Evolutionary conservation across 2,113 vertebrate species (phyloP), one percentile per base, ranked within the genome.

Genomic region (Coregonus clupeaformis): DNA sequence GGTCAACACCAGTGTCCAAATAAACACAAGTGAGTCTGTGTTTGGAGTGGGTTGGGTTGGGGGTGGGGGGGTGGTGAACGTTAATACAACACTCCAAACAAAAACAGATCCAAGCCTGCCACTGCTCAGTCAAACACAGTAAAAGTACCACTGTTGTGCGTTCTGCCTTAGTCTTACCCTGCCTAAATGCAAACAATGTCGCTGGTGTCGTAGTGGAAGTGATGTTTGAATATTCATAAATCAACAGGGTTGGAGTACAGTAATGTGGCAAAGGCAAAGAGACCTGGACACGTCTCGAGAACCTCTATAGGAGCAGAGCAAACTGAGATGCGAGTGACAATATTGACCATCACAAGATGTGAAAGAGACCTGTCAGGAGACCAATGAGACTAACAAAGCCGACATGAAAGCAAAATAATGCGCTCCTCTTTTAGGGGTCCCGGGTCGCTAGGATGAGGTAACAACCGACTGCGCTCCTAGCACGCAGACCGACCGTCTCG

Each of bases 1-100:
- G 89, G 87, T 92, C 83, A 71, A 79, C 80, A 75, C 75, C 71
- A 47, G 80, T 88, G 83, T 91, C 85, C 85, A 91, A 92, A 92
- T 90, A 92, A 92, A 91, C 88, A 86, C 80, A 25, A 74, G 79
- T 77, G 76, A 74, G 82, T 89, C 79, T 79, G 77, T 72, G 79
- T 84, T 59, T 20, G 20, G 47, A 4, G 60, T 24, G 22, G 64
- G 60, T 49, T n/a, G n/a, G n/a, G n/a, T n/a, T n/a, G n/a, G n/a
- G n/a, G n/a, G n/a, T 74, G 84, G 82, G 45, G 76, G 83, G 77
- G 74, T 83, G 87, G 80, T 84, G 86, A 80, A 84, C 57, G 79
- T 85, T 88, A 80, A 85, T 83, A 91, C 84, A 89, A 89, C 84
- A 89, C 77, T 72, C 71, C 69, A 57, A 89, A 90, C 57, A 80